phyloP scores from a whole-genome alignment of 2,113 vertebrate species.

The Lynx canadensis region DNA sequence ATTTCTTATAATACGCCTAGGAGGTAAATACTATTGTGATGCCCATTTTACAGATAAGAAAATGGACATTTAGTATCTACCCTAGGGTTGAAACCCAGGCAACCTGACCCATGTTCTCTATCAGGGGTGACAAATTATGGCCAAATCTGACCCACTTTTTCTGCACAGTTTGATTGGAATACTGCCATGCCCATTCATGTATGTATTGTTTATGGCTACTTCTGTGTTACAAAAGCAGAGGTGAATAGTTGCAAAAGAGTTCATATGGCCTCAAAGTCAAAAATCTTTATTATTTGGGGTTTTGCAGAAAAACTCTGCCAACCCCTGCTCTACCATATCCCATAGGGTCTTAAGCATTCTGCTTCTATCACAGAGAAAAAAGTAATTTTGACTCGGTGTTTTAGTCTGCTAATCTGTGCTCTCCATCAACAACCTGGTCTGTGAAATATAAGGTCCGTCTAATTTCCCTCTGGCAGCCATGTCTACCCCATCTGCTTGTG shows the following conservation, averaged over 20 bases:
- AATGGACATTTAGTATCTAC: neutral
- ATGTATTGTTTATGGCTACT: neutral
- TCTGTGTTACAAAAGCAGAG: neutral
- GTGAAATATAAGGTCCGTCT: conserved; percentile 46
- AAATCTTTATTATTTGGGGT: neutral
- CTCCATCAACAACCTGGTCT: neutral
- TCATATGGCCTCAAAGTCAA: neutral
- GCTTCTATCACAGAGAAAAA: neutral
- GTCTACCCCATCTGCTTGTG: conserved; percentile 62
- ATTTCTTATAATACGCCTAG: neutral
- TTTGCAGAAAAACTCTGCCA: neutral
- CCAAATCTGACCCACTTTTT: neutral
- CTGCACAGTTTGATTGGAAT: neutral
- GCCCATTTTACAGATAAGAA: neutral
- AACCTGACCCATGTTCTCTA: neutral
- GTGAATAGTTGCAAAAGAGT: neutral
- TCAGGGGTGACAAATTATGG: neutral
- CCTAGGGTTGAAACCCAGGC: neutral
- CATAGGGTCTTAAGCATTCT: neutral
- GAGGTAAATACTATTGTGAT: neutral
- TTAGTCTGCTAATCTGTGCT: neutral
- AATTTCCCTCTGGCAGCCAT: conserved; percentile 31
- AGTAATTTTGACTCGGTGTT: neutral
- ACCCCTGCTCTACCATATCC: neutral
- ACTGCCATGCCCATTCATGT: neutral